Conservation (phyloP, 2,888 invertebrate genomes). For the Fragum whitleyi region DNA sequence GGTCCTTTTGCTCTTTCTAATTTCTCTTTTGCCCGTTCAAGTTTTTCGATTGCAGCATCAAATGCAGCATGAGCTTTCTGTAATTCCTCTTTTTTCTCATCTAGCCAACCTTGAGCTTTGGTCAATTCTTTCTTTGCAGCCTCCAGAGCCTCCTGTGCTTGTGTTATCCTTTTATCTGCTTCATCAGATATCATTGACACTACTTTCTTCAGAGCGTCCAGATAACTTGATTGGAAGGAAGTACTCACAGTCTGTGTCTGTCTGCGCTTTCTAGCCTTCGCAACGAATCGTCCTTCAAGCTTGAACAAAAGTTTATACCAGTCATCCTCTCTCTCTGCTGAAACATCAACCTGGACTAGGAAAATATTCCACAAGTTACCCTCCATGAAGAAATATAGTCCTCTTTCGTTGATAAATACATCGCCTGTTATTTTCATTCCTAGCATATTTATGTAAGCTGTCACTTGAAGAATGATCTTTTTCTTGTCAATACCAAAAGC, state of each 20-base stretch:
- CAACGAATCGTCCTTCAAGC: constrained; percentile 48
- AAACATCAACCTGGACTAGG: constrained; percentile 34
- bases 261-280: constrained; percentile 32
- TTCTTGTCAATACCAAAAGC: constrained; percentile 27
- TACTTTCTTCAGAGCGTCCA: constrained; percentile 48
- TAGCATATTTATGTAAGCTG: constrained; percentile 28
- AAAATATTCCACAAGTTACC: constrained; percentile 54
- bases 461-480: constrained; percentile 25
- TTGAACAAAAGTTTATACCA: constrained; percentile 50
- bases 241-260: constrained; percentile 33
- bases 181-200: constrained; percentile 37
- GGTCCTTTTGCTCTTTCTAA: constrained; percentile 62
- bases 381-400: constrained; percentile 35
- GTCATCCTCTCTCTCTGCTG: constrained; percentile 38
- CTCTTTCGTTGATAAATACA: constrained; percentile 39
- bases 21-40: constrained; percentile 55
- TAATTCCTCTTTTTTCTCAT: constrained; percentile 46
- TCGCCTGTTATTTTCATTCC: constrained; percentile 36
- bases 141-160: constrained; percentile 46
- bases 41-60: constrained; percentile 50
- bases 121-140: constrained; percentile 42
- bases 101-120: constrained; percentile 53
- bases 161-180: constrained; percentile 45
- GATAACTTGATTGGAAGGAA: constrained; percentile 57
- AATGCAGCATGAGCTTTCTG: constrained; percentile 46